Evolutionary conservation across 2,797 vertebrate species (phyloP), one percentile per base, ranked within the genome.

Genomic region (Eupleurogrammus muticus): DNA sequence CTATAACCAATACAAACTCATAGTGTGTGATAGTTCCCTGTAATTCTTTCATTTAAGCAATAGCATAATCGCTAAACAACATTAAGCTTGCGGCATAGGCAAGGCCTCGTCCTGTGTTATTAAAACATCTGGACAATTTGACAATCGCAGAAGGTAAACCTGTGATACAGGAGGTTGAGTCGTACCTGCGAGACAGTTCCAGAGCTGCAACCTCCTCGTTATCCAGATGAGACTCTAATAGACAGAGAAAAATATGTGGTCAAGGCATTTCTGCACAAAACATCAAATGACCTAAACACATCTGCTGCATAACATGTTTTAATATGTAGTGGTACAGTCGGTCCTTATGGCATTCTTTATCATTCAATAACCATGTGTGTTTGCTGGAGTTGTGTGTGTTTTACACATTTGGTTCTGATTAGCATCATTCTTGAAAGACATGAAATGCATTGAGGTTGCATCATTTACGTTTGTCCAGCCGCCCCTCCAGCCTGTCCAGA

Each of bases 401-500:
- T 47, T 13, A 10, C 10, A 59, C 16, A 17, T 20, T n/a, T 36
- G 23, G 47, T 38, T 55, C 36, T 64, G n/a, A 58, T 32, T 14
- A 24, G n/a, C 5, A 34, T 5, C 10, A 62, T 28, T 34, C 35
- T 49, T 9, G 35, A 28, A 49, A 47, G 10, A 54, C 1, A 51
- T 14, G 9, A 2, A 40, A 21, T 32, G 23, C 19, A 49, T 50
- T 24, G 1, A 23, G 24, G 9, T 16, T 1, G 40, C 16, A 17
- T 13, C 24, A 32, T 24, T 59, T 88, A 96, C 97, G 95, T 2
- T 81, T 90, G 56, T 96, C 91, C 61, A 96, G 93, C 5, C 93
- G 92, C 69, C 92, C 91, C 74, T 98, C 96, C 66, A 99, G 76
- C 17, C 87, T 92, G 84, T 95, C 94, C 72, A 98, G 92, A 60